Conservation (phyloP, 2,113 vertebrate genomes). For the Melanerpes formicivorus region DNA sequence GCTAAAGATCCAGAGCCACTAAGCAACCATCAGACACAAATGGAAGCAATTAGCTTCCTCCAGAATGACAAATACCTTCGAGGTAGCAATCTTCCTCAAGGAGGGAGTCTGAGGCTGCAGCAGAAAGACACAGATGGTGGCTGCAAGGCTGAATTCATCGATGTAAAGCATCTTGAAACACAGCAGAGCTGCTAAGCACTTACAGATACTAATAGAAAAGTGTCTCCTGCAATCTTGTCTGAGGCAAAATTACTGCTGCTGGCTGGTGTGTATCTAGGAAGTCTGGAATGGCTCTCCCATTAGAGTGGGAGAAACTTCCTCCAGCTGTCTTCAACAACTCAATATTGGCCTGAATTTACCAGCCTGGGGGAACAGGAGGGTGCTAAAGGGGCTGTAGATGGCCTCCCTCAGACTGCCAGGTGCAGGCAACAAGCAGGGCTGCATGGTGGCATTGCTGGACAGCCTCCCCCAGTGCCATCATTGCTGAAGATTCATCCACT, state of each 20-base stretch:
- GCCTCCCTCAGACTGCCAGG: neutral
- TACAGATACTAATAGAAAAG: neutral
- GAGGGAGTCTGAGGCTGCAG: neutral
- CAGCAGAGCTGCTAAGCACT: neutral
- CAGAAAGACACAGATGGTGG: neutral
- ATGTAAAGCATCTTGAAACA: neutral
- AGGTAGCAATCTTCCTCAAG: neutral
- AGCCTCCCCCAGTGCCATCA: accelerated
- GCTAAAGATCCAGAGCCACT: neutral
- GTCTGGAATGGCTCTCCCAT: neutral
- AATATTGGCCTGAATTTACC: neutral
- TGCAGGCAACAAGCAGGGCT: neutral
- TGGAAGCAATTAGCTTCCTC: constrained; percentile 34
- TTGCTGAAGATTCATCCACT: neutral
- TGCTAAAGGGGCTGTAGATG: neutral
- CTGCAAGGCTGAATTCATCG: neutral
- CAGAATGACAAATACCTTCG: constrained; percentile 4
- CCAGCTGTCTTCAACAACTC: neutral
- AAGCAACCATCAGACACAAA: constrained; percentile 5
- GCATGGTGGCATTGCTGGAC: neutral
- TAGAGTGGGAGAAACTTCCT: neutral
- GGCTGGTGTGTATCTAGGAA: neutral
- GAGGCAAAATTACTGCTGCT: neutral
- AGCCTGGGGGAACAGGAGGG: neutral
- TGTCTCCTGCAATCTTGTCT: neutral